Percentiles rank a stretch among this genome's conserved stretches.
Conservation (phyloP, 2,113 vertebrate species). For the Marcusenius ussheri region DNA sequence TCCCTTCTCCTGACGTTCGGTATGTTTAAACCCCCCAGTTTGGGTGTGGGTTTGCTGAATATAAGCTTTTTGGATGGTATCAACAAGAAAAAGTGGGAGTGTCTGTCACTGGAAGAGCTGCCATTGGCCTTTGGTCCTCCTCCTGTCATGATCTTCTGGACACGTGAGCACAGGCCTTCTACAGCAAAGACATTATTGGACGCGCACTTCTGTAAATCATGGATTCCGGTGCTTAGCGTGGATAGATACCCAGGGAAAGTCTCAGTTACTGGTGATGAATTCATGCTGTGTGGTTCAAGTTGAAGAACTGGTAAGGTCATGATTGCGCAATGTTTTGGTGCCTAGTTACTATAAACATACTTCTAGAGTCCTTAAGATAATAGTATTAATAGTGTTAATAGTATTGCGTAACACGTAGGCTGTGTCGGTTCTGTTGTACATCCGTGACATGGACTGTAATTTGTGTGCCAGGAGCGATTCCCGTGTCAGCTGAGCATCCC, state of each 20-base stretch:
- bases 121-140: not conserved
- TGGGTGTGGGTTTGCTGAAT: not conserved
- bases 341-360: not conserved
- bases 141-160: not conserved
- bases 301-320: conserved; percentile 4
- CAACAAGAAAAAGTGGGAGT: not conserved
- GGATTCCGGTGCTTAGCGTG: not conserved
- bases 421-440: not conserved
- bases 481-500: not conserved
- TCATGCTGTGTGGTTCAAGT: not conserved
- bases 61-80: not conserved
- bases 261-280: not conserved
- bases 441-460: not conserved
- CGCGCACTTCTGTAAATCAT: not conserved
- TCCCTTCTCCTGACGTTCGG: not conserved
- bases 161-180: not conserved
- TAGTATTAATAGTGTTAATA: not conserved
- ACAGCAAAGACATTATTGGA: too few relatives aligned
- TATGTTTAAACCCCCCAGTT: not conserved
- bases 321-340: not conserved
- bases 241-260: not conserved
- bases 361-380: not conserved
- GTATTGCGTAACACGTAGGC: not conserved
- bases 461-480: not conserved
- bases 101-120: not conserved